Conservation (phyloP, 2,797 vertebrate genomes). For the Meriones psammophilus region DNA sequence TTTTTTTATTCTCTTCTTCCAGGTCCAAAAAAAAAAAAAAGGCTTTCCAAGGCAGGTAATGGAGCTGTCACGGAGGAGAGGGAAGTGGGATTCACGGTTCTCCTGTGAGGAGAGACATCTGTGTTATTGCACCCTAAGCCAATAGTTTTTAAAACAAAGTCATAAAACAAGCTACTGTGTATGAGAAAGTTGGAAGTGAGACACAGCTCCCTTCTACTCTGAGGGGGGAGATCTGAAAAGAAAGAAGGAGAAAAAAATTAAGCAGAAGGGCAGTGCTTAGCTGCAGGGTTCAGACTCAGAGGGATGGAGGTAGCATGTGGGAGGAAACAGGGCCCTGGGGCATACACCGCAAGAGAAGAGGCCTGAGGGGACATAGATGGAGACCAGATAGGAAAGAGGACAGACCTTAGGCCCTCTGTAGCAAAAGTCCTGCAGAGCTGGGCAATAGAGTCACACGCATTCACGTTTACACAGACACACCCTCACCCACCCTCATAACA, state of each 20-base stretch:
- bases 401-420: rapidly evolving
- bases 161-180: slow-evolving; percentile 78
- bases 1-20: neutral
- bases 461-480: rapidly evolving
- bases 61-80: slow-evolving; percentile 73
- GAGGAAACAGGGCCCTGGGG: rapidly evolving
- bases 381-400: neutral
- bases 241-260: slow-evolving; percentile 5
- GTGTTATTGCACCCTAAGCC: slow-evolving; percentile 76
- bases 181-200: slow-evolving; percentile 1
- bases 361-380: rapidly evolving
- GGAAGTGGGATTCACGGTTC: slow-evolving; percentile 74
- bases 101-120: slow-evolving; percentile 78
- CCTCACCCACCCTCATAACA: neutral
- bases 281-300: neutral
- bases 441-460: rapidly evolving
- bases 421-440: rapidly evolving
- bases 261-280: too few species aligned
- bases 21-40: slow-evolving; percentile 54
- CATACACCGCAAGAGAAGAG: rapidly evolving
- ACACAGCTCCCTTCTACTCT: slow-evolving; percentile 27
- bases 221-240: neutral
- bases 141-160: slow-evolving; percentile 82
- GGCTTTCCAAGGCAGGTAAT: slow-evolving; percentile 68
- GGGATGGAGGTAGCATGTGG: rapidly evolving